These are phyloP conservation scores for Pipistrellus nathusii DNA, from an alignment of 2,797 vertebrate species.

Conservation along the genomic window DNA sequence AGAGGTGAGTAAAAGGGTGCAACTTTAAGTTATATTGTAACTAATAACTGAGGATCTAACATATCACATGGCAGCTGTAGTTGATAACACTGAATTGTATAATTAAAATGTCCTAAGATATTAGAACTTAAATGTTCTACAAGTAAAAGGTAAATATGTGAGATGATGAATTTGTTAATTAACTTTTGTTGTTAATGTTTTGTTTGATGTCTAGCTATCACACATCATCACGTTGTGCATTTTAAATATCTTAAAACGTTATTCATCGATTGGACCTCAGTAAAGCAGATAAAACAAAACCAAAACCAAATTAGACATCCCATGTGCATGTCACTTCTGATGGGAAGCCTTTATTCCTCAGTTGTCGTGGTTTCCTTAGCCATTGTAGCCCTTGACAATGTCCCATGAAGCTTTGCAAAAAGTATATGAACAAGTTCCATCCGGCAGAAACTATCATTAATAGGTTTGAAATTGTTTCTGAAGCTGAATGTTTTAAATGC, in stretches of 20 bases:
- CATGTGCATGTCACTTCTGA: not conserved
- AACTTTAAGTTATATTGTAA: not conserved
- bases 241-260: not conserved
- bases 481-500: not conserved
- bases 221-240: not conserved
- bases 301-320: not conserved
- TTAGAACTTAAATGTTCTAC: not conserved
- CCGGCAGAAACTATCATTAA: not conserved
- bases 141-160: not conserved
- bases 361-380: not conserved
- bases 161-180: not conserved
- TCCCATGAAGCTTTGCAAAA: not conserved
- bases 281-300: not conserved
- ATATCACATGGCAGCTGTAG: not conserved
- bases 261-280: not conserved
- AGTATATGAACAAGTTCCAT: not conserved
- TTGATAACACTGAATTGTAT: not conserved
- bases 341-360: not conserved
- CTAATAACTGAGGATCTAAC: not conserved
- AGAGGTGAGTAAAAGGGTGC: too few species aligned
- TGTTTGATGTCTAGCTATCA: not conserved
- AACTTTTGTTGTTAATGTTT: not conserved
- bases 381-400: not conserved
- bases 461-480: not conserved
- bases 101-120: not conserved